Base-by-base conservation (phyloP, 2,113 vertebrate species). In the Octodon degus region DNA sequence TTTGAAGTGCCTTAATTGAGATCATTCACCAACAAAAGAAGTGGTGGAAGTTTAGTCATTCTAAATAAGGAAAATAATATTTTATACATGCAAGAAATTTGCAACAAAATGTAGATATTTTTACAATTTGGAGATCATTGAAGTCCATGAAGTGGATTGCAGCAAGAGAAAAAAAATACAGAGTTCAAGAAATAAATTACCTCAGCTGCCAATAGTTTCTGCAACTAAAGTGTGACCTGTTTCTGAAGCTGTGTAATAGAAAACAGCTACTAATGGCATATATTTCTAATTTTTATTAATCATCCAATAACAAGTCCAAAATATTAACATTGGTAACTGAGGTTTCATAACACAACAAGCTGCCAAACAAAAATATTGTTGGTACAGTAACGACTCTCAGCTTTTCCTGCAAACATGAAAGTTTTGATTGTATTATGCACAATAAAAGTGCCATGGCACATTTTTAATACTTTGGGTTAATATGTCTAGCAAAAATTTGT, bases 391-490 rank as follows among this genome's bases (percentile, higher is more conserved):
- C 74, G 60, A 27, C 72, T 67, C n/a, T 68, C 34, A 89, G 37
- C 62, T 67, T 82, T 93, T 87, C 81, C 81, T 79, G 55, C 70
- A 70, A 88, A 83, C 19, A 90, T 68, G 70, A 86, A 95, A 88
- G 84, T 94, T 87, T 91, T 81, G 93, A 80, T 34, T 94, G 17
- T 65, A n/a, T 76, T 93, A 67, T 37, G 74, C 93, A 84, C 81
- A 95, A 76, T 92, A 85, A 96, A 94, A 93, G 58, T 85, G 32
- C 11, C 55, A 68, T 87, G 86, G 55, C 80, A 96, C 34, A 84
- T 53, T 91, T 94, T 94, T 94, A 82, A 84, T 89, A 95, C 43
- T 93, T 90, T 95, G 79, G 80, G 89, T 96, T 95, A 96, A 94
- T 96, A 84, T 89, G 47, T 63, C 60, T 88, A 94, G 34, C 53